Conservation (phyloP, 1,140 invertebrate genomes). For the Sitophilus oryzae region DNA sequence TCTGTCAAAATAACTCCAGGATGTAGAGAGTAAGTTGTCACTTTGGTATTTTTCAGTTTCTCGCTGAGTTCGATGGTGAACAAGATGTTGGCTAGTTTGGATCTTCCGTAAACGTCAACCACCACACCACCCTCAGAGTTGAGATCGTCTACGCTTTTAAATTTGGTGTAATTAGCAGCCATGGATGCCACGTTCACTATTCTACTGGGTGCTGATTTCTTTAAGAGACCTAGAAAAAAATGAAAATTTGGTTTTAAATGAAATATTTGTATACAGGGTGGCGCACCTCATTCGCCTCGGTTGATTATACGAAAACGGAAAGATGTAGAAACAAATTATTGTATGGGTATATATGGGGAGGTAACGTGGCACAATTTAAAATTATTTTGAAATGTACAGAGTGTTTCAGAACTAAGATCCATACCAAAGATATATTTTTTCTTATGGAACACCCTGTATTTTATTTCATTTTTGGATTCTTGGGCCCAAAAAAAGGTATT, state of each 20-base stretch:
- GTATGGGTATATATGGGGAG: not conserved
- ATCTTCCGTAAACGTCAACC: slow-evolving; percentile 51
- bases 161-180: slow-evolving; percentile 49
- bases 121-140: not conserved
- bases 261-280: not conserved
- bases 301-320: not conserved
- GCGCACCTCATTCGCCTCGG: too few species aligned
- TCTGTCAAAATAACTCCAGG: slow-evolving; percentile 53
- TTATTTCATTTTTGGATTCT: too few species aligned
- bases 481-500: too few species aligned
- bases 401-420: slow-evolving; percentile 6
- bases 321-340: not conserved
- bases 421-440: too few species aligned
- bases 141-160: slow-evolving; percentile 8
- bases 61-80: slow-evolving; percentile 75
- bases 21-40: slow-evolving; percentile 76
- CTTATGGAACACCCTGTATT: too few species aligned
- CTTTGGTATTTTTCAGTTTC: slow-evolving; percentile 63
- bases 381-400: slow-evolving; percentile 42
- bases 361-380: not conserved
- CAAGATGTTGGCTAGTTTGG: slow-evolving; percentile 74
- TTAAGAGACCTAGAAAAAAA: slow-evolving; percentile 34
- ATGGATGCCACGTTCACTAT: slow-evolving; percentile 25
- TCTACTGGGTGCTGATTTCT: slow-evolving; percentile 25
- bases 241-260: not conserved